These are phyloP conservation scores for Caenorhabditis japonica DNA, from an alignment of 2,888 invertebrate species.

Conservation along the genomic window DNA sequence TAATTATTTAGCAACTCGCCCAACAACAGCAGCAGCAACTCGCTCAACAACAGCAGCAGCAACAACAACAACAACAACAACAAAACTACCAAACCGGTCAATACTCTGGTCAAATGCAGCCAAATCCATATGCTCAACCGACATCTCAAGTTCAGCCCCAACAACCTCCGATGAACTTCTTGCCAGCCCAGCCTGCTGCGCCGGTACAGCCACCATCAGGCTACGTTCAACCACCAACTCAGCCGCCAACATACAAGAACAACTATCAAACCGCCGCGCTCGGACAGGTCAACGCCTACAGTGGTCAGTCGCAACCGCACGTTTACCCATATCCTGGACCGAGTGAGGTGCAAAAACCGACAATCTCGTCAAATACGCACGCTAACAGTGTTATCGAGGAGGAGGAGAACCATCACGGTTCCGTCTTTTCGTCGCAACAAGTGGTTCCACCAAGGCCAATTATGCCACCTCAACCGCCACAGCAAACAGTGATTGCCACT, in stretches of 20 bases:
- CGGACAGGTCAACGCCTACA: slow-evolving; percentile 26
- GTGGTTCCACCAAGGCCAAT: slow-evolving; percentile 37
- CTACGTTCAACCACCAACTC: slow-evolving; percentile 20
- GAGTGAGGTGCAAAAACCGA: slow-evolving; percentile 32
- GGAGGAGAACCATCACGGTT: slow-evolving; percentile 25
- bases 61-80: slow-evolving; percentile 34
- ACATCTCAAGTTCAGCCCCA: slow-evolving; percentile 5
- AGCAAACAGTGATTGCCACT: slow-evolving; percentile 27
- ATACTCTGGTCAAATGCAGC: background rate
- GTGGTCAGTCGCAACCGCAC: slow-evolving; percentile 46
- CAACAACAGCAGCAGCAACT: slow-evolving; percentile 26
- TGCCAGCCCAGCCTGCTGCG: slow-evolving; percentile 2
- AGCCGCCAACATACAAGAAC: slow-evolving; percentile 28
- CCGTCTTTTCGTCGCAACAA: slow-evolving; percentile 35
- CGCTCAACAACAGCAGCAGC: slow-evolving; percentile 19
- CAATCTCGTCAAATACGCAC: slow-evolving; percentile 21
- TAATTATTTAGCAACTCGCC: slow-evolving; percentile 8
- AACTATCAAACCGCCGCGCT: slow-evolving; percentile 56
- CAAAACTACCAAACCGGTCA: background rate
- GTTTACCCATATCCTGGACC: slow-evolving; percentile 50
- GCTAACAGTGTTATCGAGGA: slow-evolving; percentile 32
- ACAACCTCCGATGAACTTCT: background rate
- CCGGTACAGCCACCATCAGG: slow-evolving; percentile 19
- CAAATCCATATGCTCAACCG: slow-evolving; percentile 16
- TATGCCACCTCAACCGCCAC: slow-evolving; percentile 47